These are phyloP conservation scores for Clunio marinus DNA, from an alignment of 2,888 invertebrate species.

Conservation along the genomic window DNA sequence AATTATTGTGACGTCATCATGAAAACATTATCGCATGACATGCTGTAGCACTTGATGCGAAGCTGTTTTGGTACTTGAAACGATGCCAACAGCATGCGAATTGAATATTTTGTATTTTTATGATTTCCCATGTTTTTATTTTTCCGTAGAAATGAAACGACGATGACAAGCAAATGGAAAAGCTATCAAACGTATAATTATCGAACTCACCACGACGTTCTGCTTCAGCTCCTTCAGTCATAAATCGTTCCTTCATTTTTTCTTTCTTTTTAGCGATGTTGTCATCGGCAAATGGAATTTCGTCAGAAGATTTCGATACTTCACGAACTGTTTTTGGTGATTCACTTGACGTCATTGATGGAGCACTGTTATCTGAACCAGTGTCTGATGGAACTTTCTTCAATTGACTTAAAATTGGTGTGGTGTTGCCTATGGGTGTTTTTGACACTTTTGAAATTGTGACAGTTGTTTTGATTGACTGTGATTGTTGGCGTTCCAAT, in stretches of 20 bases:
- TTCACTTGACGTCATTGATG: neutral
- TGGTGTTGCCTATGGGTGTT: slow-evolving; percentile 4
- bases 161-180: too few species aligned
- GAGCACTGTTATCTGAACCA: neutral
- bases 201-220: slow-evolving; percentile 13
- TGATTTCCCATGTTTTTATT: neutral
- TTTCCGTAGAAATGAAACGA: too few species aligned
- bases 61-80: neutral
- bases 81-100: neutral
- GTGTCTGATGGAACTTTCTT: neutral
- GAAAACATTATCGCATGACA: too few species aligned
- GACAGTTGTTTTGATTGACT: slow-evolving; percentile 34
- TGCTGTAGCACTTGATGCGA: neutral
- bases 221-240: neutral
- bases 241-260: slow-evolving; percentile 12
- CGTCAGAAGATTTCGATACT: neutral
- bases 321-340: slow-evolving; percentile 1
- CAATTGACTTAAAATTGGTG: neutral
- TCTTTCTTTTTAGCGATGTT: neutral
- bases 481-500: slow-evolving; percentile 29
- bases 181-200: too few species aligned
- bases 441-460: slow-evolving; percentile 32
- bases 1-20: too few species aligned
- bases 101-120: neutral
- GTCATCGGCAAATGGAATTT: slow-evolving; percentile 10